Evolutionary conservation across 2,888 invertebrate genomes (phyloP), one percentile per base, ranked within the genome.

Genomic region (Diadromus collaris): DNA sequence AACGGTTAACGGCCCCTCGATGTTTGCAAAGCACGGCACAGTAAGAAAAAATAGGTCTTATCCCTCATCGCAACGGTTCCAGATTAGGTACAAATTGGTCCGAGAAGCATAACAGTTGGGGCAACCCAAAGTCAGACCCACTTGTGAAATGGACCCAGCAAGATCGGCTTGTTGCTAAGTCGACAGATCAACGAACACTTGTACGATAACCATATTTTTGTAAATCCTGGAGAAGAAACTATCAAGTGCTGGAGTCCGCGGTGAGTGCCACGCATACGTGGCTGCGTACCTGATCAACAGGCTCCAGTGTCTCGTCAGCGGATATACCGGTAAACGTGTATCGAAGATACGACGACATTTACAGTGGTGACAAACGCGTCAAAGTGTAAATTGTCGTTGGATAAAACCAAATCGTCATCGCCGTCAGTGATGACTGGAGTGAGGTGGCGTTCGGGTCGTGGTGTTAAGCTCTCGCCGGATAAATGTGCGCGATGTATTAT

Each of bases 401-500:
- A 78, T 78, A 82, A 80, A 74, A 79, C 67, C 64, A 81, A 81
- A 80, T 76, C 81, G 83, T 83, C 83, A 85, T 85, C 85, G 79
- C 78, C 86, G 84, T 89, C 88, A 90, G 90, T 90, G 88, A 90
- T 90, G 90, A 90, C 88, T 87, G 86, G 85, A 88, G 89, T 87
- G 89, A 88, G 86, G 89, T 88, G 88, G 89, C 87, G 86, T 84
- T 87, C 84, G 83, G 88, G 89, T 82, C 88, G 89, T 87, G 90
- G 88, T 88, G 89, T 89, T 89, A 88, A 90, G 88, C 88, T 89
- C 84, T 87, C 88, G 84, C 85, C 86, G 88, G 87, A 89, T 90
- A 89, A 90, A 90, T 90, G 90, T 90, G 90, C 89, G 94, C 94
- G 92, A 94, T 94, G 94, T 94, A 94, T 92, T 94, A 94, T 90